Evolutionary conservation across 2,797 vertebrate genomes (phyloP), one percentile per base, ranked within the genome.

Genomic region (Gobionotothen gibberifrons): DNA sequence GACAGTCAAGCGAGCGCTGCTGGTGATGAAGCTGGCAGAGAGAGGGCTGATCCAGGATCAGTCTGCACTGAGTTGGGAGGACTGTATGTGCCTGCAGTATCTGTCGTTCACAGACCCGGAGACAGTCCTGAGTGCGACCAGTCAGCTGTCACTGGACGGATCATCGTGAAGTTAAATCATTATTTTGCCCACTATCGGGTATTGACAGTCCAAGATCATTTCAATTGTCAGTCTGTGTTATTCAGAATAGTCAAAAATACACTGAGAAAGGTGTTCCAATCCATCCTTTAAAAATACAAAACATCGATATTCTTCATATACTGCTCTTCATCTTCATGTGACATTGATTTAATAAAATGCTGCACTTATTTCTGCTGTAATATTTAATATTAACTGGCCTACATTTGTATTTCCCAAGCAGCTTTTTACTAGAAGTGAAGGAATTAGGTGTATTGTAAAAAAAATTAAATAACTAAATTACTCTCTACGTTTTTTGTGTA

Each of bases 21-120:
- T 96, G 79, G 80, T 96, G 47, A 89, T 96, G 69, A 94, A 93
- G 79, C 63, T 96, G 79, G 96, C 95, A 0, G 96, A 97, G 79
- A 87, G 46, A 13, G 91, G 85, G 0, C 76, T 92, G 2, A 47
- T 60, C 0, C 69, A 44, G 0, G 90, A 87, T 0, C 83, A 73
- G 67, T 29, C 73, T 1, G 51, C 17, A 43, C 69, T 90, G 58
- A 68, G 92, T 10, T 95, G 95, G 52, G 95, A 97, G 87, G 95
- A 96, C 69, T 94, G 87, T 73, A 87, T 97, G 77, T 94, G 93
- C 64, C 90, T 96, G 59, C 94, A 93, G 1, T 97, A 96, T 69
- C 83, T 97, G 60, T 82, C 91, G 1, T 86, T 91, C 5, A 83
- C 84, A 52, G 93, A 94, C 0, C 85, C 92, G 0, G 82, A 94